Conservation (phyloP, 2,888 invertebrate genomes). For the Parnassius smintheus region DNA sequence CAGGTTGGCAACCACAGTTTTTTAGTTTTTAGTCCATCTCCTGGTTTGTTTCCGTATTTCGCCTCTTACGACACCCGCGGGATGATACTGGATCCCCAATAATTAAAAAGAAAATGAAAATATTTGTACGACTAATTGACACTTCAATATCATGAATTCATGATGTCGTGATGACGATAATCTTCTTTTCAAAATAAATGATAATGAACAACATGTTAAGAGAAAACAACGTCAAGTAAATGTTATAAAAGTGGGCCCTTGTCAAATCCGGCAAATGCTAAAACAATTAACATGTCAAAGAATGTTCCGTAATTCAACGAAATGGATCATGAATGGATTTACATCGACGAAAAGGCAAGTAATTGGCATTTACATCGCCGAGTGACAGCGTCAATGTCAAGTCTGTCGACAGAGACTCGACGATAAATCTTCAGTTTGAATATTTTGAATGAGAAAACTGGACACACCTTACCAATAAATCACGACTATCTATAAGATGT, state of each 20-base stretch:
- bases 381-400: constrained; percentile 19
- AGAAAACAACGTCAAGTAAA: background rate
- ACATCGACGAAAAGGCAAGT: constrained; percentile 9
- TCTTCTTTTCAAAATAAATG: no score
- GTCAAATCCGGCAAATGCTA: constrained; percentile 3
- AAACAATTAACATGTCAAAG: constrained; percentile 8
- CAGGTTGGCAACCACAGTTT: no score
- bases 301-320: constrained; percentile 11
- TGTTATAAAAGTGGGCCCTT: background rate
- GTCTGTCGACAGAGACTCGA: constrained; percentile 9
- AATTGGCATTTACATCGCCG: constrained; percentile 17
- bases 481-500: no score
- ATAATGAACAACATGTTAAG: background rate
- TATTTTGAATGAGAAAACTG: constrained; percentile 20
- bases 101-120: no score
- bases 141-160: background rate
- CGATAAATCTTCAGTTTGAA: constrained; percentile 16
- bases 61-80: no score
- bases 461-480: constrained; percentile 16
- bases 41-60: no score
- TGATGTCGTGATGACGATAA: no score
- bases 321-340: background rate
- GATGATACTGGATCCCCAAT: no score
- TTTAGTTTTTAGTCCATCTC: no score
- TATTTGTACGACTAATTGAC: no score